Base-by-base conservation (phyloP, 2,888 invertebrate species). In the Drosophila ustulata region DNA sequence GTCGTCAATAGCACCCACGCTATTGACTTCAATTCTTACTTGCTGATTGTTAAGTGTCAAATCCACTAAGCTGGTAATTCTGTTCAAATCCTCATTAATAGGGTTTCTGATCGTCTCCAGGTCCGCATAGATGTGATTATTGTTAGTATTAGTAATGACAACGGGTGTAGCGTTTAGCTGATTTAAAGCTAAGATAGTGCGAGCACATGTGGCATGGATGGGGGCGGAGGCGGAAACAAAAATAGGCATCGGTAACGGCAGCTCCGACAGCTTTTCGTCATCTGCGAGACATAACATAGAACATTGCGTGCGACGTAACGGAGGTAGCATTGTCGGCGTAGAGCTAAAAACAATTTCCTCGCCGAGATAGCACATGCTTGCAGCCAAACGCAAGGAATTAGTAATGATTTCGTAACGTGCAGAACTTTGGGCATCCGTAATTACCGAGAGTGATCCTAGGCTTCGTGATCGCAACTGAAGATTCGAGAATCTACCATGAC, bases 361-460 rank as follows among this genome's bases (percentile, higher is more conserved):
- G 61, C 89, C 89, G 34, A 89, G 77, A 70, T 90, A 86, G 53
- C 90, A 90, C 43, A 91, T 83, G 78, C 92, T 92, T 76, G 91
- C 89, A 70, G 92, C 88, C 80, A 90, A 79, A 69, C 91, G 90
- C 80, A 92, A 63, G 68, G 89, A 81, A 74, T 91, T 91, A 90
- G 88, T 90, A 89, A 91, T 89, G 78, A 91, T 79, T 82, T 91
- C 91, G 79, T 90, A 92, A 68, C 85, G 85, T 80, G 85, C 89
- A 80, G 89, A 81, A 78, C 91, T 90, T 62, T 68, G 69, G 52
- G 67, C 57, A 61, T 67, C 63, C 64, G 83, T 91, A 93, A 91
- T 93, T 93, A 93, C 93, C 92, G 92, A 91, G 71, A 93, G 77
- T 51, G 92, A 92, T 83, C 92, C 92, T 37, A 92, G 82, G 67